Percentiles rank a stretch among this genome's conserved stretches.
phyloP scores from a whole-genome alignment of 2,113 vertebrate species.

The Cygnus atratus region DNA sequence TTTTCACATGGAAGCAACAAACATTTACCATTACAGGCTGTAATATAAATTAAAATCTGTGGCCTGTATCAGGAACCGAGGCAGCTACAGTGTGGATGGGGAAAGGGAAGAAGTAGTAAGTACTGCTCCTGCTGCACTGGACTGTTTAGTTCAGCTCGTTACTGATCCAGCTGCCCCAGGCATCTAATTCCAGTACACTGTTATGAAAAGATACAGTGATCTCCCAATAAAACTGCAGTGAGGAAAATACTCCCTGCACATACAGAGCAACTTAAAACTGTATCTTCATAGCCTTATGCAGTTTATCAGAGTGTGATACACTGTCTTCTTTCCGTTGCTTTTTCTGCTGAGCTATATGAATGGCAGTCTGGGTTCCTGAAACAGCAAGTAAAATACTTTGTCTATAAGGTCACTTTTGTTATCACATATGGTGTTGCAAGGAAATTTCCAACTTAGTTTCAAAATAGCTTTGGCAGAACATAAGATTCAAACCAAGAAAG shows the following conservation, averaged over 20 bases:
- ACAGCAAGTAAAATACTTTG: conserved; percentile 25
- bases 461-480: conserved; percentile 17
- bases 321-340: neutral
- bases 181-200: neutral
- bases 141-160: neutral
- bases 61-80: neutral
- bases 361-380: neutral
- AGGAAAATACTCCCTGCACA: neutral
- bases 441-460: conserved; percentile 48
- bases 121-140: neutral
- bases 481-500: conserved; percentile 16
- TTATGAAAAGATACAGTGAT: neutral
- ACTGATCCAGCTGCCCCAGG: neutral
- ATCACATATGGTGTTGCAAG: conserved; percentile 10
- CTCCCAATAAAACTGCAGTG: neutral
- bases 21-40: neutral
- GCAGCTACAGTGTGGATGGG: accelerated
- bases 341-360: neutral
- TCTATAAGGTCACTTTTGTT: conserved; percentile 45
- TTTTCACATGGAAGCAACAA: neutral
- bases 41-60: neutral
- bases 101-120: neutral
- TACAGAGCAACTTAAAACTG: neutral
- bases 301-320: neutral
- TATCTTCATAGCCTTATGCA: neutral